phyloP scores from a whole-genome alignment of 2,888 invertebrate species.

The Drosophila hamatofila region DNA sequence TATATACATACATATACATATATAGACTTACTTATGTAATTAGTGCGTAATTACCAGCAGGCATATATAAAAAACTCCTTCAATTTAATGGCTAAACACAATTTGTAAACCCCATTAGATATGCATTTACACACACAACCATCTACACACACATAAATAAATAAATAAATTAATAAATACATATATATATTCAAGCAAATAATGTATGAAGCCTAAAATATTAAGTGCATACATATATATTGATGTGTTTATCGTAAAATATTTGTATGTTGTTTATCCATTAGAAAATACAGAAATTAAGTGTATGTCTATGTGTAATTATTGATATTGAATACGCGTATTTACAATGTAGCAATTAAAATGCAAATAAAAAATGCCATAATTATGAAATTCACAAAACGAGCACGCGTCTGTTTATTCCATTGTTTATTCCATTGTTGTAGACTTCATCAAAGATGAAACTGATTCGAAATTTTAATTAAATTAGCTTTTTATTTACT shows the following conservation, averaged over 20 bases:
- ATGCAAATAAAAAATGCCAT: constrained; percentile 77
- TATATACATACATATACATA: constrained; percentile 12
- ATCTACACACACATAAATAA: background rate
- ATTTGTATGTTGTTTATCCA: constrained; percentile 71
- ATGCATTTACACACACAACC: constrained; percentile 36
- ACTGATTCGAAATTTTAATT: constrained; percentile 11
- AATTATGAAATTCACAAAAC: constrained; percentile 76
- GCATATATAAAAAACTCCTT: constrained; percentile 71
- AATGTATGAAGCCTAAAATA: constrained; percentile 37
- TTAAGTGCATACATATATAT: constrained; percentile 49
- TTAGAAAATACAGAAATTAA: constrained; percentile 55
- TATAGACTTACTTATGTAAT: constrained; percentile 26
- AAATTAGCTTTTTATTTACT: constrained; percentile 5
- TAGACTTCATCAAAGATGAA: constrained; percentile 8
- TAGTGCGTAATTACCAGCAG: constrained; percentile 58
- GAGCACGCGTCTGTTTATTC: constrained; percentile 17
- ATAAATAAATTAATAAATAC: constrained; percentile 7
- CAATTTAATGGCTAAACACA: constrained; percentile 58
- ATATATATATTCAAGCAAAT: constrained; percentile 27
- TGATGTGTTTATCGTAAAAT: constrained; percentile 25
- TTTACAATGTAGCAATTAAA: constrained; percentile 78
- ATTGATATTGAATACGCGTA: constrained; percentile 75
- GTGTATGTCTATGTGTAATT: constrained; percentile 77
- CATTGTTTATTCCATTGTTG: constrained; percentile 4
- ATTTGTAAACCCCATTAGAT: constrained; percentile 43